Evolutionary conservation across 2,797 vertebrate species (phyloP).

Genomic region (Karalla daura): DNA sequence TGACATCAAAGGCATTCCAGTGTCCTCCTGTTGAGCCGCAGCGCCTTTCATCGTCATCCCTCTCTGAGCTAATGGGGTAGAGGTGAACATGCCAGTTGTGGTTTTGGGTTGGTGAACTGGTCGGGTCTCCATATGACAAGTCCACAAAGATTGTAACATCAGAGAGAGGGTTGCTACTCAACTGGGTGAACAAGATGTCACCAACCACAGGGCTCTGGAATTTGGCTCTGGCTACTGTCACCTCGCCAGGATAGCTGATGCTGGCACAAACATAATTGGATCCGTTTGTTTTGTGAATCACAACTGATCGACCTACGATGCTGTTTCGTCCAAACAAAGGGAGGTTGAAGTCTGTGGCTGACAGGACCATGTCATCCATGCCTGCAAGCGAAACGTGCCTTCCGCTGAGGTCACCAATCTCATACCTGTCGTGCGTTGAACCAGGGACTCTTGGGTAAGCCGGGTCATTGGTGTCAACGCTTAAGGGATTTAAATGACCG

Average conservation of each 20-base stretch:
- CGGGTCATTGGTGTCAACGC: conserved; percentile 40
- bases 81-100: conserved; percentile 87
- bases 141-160: conserved; percentile 85
- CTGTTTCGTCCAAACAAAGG: conserved; percentile 87
- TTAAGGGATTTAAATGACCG: conserved; percentile 86
- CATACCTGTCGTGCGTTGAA: conserved; percentile 83
- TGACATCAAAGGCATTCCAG: conserved; percentile 82
- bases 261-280: conserved; percentile 76
- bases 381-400: conserved; percentile 77
- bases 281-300: conserved; percentile 73
- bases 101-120: conserved; percentile 56
- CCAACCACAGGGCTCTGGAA: conserved; percentile 82
- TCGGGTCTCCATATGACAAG: conserved; percentile 73
- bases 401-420: conserved; percentile 83
- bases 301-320: conserved; percentile 86
- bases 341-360: conserved; percentile 81
- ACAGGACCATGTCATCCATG: neutral
- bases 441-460: conserved; percentile 72
- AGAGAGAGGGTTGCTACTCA: conserved; percentile 75
- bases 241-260: conserved; percentile 80
- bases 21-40: conserved; percentile 81
- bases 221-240: conserved; percentile 70
- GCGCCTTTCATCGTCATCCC: conserved; percentile 63
- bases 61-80: conserved; percentile 82
- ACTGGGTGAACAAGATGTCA: conserved; percentile 81